Conservation (phyloP, 2,888 invertebrate species). For the Tenthredo notha region DNA sequence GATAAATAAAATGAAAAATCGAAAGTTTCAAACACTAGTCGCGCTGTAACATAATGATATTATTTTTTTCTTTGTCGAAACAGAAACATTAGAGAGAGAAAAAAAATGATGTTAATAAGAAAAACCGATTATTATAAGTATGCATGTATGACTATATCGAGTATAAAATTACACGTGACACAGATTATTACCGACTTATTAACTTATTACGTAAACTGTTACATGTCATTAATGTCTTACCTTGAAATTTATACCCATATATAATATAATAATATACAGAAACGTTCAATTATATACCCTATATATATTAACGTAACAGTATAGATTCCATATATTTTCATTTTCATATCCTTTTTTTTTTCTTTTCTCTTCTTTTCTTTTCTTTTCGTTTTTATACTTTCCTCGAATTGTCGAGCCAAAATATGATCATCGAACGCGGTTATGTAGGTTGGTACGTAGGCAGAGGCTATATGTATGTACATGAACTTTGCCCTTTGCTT, state of each 20-base stretch:
- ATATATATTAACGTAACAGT: not conserved
- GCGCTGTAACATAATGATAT: no score
- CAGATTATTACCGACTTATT: not conserved
- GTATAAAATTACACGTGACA: not conserved
- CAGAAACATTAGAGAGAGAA: not conserved
- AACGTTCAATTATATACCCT: not conserved
- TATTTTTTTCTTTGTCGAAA: not conserved
- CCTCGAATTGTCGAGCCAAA: not conserved
- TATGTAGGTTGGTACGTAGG: not conserved
- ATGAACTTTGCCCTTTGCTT: slow-evolving; percentile 29
- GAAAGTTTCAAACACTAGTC: no score
- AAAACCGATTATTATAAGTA: not conserved
- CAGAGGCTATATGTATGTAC: not conserved
- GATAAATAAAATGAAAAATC: no score
- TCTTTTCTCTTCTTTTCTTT: not conserved
- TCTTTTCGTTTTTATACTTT: not conserved
- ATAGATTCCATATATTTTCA: not conserved
- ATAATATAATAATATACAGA: not conserved
- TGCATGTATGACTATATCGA: no score
- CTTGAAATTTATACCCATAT: not conserved
- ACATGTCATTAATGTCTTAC: not conserved
- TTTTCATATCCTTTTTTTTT: not conserved
- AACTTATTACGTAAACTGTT: not conserved
- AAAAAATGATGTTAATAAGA: not conserved
- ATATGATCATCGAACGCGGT: not conserved